Conservation (phyloP, 2,113 vertebrate species). For the Athene cunicularia region DNA sequence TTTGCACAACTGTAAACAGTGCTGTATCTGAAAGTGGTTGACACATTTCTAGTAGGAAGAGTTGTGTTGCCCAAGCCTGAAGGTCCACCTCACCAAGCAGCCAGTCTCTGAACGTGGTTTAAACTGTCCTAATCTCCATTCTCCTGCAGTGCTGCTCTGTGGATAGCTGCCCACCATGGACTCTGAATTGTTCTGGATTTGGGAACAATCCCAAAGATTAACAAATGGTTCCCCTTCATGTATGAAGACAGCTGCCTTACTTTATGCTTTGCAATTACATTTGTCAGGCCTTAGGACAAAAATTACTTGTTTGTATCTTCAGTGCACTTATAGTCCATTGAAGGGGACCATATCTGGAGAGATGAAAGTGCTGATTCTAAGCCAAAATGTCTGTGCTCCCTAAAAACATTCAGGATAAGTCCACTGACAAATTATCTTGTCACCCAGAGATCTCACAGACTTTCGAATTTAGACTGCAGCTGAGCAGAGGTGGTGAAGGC, state of each 20-base stretch:
- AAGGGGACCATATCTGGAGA: not conserved
- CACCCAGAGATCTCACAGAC: not conserved
- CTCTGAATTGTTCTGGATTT: not conserved
- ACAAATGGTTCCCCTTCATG: not conserved
- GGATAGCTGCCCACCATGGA: not conserved
- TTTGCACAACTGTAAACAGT: not conserved
- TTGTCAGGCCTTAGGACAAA: not conserved
- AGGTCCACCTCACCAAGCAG: not conserved
- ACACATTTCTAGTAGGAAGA: not conserved
- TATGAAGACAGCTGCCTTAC: not conserved
- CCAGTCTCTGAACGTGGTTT: not conserved
- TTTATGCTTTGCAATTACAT: not conserved
- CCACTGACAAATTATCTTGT: not conserved
- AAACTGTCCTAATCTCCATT: not conserved
- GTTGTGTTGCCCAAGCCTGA: not conserved
- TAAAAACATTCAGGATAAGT: not conserved
- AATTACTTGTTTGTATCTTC: not conserved
- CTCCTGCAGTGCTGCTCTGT: not conserved
- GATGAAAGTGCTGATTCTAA: not conserved
- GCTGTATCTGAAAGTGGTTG: not conserved
- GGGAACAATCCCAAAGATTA: not conserved
- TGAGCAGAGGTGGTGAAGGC: not conserved
- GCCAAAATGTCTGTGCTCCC: not conserved
- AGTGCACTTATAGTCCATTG: fast-evolving
- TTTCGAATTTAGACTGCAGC: not conserved